Evolutionary conservation across 2,113 vertebrate genomes (phyloP).

Genomic region (Dicaeum eximium): DNA sequence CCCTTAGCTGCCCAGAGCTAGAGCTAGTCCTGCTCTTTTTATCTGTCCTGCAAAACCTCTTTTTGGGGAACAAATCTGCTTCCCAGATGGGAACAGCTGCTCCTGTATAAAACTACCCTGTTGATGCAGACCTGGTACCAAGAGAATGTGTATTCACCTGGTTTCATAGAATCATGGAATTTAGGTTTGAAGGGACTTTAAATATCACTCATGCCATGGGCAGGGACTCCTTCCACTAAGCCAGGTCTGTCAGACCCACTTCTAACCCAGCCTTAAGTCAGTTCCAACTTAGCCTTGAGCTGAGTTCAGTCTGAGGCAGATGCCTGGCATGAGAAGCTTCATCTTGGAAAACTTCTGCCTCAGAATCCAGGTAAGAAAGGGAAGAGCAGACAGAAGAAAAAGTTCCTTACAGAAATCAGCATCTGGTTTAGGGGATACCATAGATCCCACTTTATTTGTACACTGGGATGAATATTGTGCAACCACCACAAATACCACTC

Average conservation of each 20-base stretch:
- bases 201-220: background rate
- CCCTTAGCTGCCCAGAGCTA: background rate
- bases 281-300: background rate
- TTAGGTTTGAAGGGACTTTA: background rate
- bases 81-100: background rate
- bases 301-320: background rate
- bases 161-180: background rate
- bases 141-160: background rate
- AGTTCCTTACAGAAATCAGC: background rate
- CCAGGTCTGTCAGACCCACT: background rate
- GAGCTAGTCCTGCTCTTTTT: background rate
- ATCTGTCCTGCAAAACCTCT: background rate
- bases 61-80: background rate
- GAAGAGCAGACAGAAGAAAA: background rate
- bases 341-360: background rate
- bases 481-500: background rate
- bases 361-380: background rate
- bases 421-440: accelerated
- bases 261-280: too few relatives aligned
- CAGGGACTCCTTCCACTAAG: background rate
- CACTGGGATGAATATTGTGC: background rate
- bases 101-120: background rate
- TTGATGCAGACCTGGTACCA: background rate
- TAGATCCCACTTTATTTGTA: background rate
- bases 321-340: accelerated